Conservation (phyloP, 1,140 invertebrate species). For the Patella vulgata region DNA sequence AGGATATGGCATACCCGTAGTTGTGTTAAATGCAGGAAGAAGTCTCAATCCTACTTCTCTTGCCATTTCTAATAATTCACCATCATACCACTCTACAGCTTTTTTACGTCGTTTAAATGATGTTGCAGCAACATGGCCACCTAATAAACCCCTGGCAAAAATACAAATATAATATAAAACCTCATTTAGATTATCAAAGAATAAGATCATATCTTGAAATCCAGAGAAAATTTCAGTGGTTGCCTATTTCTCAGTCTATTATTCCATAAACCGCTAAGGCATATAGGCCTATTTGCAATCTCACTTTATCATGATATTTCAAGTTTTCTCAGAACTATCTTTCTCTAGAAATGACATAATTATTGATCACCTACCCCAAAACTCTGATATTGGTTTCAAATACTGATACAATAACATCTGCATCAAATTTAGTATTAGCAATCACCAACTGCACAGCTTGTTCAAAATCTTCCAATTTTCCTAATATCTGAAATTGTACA, state of each 20-base stretch:
- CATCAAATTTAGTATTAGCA: constrained; percentile 83
- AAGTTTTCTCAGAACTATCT: too few species aligned
- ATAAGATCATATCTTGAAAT: too few species aligned
- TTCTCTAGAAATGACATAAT: not conserved
- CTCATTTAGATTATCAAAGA: too few species aligned
- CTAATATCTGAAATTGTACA: constrained; percentile 77
- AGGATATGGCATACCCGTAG: constrained; percentile 96
- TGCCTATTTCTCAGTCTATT: too few species aligned
- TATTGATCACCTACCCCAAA: constrained; percentile 78
- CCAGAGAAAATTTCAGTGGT: too few species aligned
- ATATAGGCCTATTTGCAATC: too few species aligned
- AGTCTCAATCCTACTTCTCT: constrained; percentile 91
- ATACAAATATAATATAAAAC: constrained; percentile 13
- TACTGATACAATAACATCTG: constrained; percentile 94
- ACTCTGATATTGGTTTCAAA: constrained; percentile 99
- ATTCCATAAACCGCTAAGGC: too few species aligned
- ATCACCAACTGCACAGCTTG: constrained; percentile 87
- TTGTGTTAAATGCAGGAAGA: constrained; percentile 96
- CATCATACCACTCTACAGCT: constrained; percentile 89
- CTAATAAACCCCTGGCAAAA: constrained; percentile 82
- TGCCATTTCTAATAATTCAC: constrained; percentile 89
- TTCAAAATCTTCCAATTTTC: constrained; percentile 95
- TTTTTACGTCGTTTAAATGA: constrained; percentile 79
- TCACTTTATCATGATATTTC: too few species aligned
- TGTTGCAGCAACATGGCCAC: constrained; percentile 90